Conservation (phyloP, 2,113 vertebrate species). For the Phyllostomus discolor region DNA sequence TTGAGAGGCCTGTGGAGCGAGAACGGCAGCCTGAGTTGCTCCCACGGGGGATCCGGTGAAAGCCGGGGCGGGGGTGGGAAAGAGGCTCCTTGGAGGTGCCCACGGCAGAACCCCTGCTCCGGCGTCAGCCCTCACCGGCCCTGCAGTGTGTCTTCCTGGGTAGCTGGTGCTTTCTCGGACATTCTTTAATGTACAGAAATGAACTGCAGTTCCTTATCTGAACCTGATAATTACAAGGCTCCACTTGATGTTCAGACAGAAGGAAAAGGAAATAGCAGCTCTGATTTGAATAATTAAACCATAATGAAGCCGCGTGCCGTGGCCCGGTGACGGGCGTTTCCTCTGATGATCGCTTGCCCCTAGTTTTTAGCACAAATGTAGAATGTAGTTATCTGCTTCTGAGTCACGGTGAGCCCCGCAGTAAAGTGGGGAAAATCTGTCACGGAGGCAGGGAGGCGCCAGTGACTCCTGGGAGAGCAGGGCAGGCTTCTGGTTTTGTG, state of each 20-base stretch:
- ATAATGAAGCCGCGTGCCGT: rapidly evolving
- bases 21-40: background rate
- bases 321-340: background rate
- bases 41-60: background rate
- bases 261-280: background rate
- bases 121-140: background rate
- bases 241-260: background rate
- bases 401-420: background rate
- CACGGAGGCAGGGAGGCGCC: background rate
- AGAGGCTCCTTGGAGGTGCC: background rate
- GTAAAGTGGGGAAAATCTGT: background rate
- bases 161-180: background rate
- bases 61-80: background rate
- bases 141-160: background rate
- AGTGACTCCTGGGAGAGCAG: background rate
- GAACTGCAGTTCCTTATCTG: background rate
- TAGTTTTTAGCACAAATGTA: background rate
- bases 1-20: slow-evolving; percentile 45
- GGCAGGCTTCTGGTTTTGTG: background rate
- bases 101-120: rapidly evolving
- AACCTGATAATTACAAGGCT: background rate
- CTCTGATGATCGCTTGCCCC: background rate
- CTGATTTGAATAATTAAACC: background rate
- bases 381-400: background rate
- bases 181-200: background rate